phyloP scores from a whole-genome alignment of 1,140 invertebrate species.

The Ceratina calcarata region DNA sequence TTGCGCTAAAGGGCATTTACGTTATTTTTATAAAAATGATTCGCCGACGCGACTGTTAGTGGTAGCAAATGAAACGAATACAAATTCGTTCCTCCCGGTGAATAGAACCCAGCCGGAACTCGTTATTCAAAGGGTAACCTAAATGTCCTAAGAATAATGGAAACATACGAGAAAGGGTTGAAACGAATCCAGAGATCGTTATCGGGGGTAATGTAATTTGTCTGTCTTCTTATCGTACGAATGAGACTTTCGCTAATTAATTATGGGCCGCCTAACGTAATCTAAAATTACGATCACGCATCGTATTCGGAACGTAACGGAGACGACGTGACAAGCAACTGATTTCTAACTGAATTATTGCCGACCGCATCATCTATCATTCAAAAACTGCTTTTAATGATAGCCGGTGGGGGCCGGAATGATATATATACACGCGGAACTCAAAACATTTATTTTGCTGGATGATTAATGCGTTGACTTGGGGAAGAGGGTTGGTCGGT shows the following conservation, averaged over 20 bases:
- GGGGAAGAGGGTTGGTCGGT: constrained; percentile 51
- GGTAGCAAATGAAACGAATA: neutral
- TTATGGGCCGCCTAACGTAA: neutral
- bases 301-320: neutral
- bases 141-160: neutral
- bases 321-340: neutral
- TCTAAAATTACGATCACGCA: constrained; percentile 24
- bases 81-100: neutral
- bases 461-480: constrained; percentile 74
- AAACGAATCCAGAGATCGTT: constrained; percentile 1
- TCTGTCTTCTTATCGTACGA: constrained; percentile 19
- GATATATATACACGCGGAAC: constrained; percentile 59
- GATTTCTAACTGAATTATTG: constrained; percentile 55
- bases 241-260: constrained; percentile 16
- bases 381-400: constrained; percentile 42
- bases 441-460: constrained; percentile 74
- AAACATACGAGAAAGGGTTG: constrained; percentile 9
- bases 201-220: constrained; percentile 26
- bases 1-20: neutral
- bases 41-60: too few species aligned
- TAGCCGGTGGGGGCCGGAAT: constrained; percentile 3
- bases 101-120: neutral
- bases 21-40: neutral
- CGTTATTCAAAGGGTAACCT: neutral
- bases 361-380: constrained; percentile 42